Evolutionary conservation across 2,797 vertebrate genomes (phyloP), one percentile per base, ranked within the genome.

Genomic region (Heliangelus exortis): DNA sequence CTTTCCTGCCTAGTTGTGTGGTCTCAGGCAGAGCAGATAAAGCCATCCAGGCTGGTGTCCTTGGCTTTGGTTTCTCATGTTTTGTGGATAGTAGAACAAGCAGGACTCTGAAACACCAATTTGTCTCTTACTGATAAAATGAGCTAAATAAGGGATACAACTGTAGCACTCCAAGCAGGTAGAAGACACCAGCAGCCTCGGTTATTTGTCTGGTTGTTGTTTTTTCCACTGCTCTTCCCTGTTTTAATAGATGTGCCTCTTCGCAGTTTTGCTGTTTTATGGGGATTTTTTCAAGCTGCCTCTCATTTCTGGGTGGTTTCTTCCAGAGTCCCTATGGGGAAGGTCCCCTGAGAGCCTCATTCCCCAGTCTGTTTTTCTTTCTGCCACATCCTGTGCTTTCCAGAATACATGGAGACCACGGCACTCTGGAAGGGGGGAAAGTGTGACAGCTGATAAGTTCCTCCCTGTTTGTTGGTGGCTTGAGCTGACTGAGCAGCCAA

Each of bases 1-100:
- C 54, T 87, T 92, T 88, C 87, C 85, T 90, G 74, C 72, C 83
- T 88, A 54, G 67, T 19, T 95, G 87, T 83, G 93, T 93, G 86
- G 94, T 93, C 92, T 91, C 54, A 23, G 83, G 92, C 90, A 69
- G 66, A 81, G 66, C 1, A 3, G 69, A 50, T 88, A 34, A 61
- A 94, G 87, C 53, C 6, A 2, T 82, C 36, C 74, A 82, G 83
- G 75, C 74, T 5, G 6, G 48, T 84, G 77, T 59, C 84, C 81
- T 74, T 36, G 41, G 19, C 84, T 78, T 74, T 36, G 41, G 19
- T 69, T 94, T 88, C 63, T 26, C 61, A 18, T 59, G n/a, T 58
- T 94, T 85, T 65, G 76, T 2, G 31, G 72, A 8, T 7, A 89
- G 50, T n/a, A 58, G 50, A 34, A 65, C 41, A 50, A 72, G 61